A percentile compares a stretch with the other conserved stretches of the same genome.
Conservation (phyloP, 2,113 vertebrate genomes). For the Lamprotornis superbus region DNA sequence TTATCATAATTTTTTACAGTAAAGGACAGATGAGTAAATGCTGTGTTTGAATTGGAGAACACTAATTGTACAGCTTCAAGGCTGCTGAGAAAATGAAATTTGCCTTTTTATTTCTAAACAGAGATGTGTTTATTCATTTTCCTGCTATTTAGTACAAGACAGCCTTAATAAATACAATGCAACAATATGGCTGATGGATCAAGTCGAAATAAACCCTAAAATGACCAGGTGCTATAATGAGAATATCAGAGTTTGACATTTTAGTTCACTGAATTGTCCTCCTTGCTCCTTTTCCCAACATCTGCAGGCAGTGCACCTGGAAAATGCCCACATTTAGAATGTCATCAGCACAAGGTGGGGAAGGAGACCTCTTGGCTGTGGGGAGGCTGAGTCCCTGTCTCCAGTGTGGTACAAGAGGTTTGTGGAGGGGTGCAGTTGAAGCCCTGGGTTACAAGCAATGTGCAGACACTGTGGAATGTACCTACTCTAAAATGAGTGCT, state of each 20-base stretch:
- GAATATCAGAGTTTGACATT: not conserved
- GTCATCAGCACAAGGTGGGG: not conserved
- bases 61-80: not conserved
- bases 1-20: not conserved
- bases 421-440: not conserved
- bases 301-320: not conserved
- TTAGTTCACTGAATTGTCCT: not conserved
- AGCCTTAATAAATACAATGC: not conserved
- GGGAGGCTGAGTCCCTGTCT: not conserved
- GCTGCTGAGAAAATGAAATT: not conserved
- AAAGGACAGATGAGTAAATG: slow-evolving; percentile 10
- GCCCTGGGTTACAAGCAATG: not conserved
- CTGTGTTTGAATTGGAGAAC: slow-evolving; percentile 1
- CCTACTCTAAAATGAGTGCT: not conserved
- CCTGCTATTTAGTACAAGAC: not conserved
- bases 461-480: not conserved
- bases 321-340: not conserved
- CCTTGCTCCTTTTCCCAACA: not conserved
- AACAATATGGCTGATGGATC: not conserved
- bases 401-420: not conserved
- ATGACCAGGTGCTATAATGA: not conserved
- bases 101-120: not conserved
- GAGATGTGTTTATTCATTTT: not conserved
- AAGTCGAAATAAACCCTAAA: not conserved
- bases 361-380: not conserved